Percentiles rank a stretch among this genome's conserved stretches.
Conservation (phyloP, 2,888 invertebrate species). For the Amblyjoppa fuscipennis region DNA sequence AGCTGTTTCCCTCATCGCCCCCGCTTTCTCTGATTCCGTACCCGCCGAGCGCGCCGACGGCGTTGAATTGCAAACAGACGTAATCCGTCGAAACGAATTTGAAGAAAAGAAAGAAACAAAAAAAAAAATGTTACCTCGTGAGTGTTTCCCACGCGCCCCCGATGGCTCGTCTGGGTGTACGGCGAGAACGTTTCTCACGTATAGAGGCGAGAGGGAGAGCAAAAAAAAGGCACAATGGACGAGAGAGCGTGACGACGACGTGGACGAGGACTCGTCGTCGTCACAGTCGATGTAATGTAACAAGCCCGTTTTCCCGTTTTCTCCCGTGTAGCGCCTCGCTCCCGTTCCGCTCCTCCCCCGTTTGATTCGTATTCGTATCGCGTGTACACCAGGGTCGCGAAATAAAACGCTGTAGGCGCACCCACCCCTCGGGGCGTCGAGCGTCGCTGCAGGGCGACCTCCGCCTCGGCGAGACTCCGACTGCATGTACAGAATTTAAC, state of each 20-base stretch:
- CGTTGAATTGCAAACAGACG: constrained; percentile 31
- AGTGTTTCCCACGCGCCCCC: constrained; percentile 10
- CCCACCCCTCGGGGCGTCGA: constrained; percentile 35
- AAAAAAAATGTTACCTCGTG: constrained; percentile 10
- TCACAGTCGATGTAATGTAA: constrained; percentile 46
- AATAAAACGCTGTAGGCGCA: constrained; percentile 61
- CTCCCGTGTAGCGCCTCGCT: neutral
- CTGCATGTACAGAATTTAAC: constrained; percentile 66
- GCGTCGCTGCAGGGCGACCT: constrained; percentile 45
- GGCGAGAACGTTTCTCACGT: constrained; percentile 40
- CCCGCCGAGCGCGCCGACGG: neutral
- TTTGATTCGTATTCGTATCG: constrained; percentile 57
- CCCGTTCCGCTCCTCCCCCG: neutral
- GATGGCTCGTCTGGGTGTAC: neutral
- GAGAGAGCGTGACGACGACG: constrained; percentile 39
- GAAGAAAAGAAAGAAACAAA: constrained; percentile 5
- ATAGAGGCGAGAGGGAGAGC: constrained; percentile 5
- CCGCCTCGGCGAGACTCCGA: constrained; percentile 39
- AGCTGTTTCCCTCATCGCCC: constrained; percentile 5
- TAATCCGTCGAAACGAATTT: constrained; percentile 51
- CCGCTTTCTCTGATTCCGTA: constrained; percentile 14
- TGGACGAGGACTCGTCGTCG: constrained; percentile 19
- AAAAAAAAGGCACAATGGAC: constrained; percentile 36
- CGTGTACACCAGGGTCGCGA: constrained; percentile 59
- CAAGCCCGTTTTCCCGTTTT: constrained; percentile 15